A percentile compares a stretch with the other conserved stretches of the same genome.
Conservation (phyloP, 2,113 vertebrate genomes). For the Nipponia nippon region DNA sequence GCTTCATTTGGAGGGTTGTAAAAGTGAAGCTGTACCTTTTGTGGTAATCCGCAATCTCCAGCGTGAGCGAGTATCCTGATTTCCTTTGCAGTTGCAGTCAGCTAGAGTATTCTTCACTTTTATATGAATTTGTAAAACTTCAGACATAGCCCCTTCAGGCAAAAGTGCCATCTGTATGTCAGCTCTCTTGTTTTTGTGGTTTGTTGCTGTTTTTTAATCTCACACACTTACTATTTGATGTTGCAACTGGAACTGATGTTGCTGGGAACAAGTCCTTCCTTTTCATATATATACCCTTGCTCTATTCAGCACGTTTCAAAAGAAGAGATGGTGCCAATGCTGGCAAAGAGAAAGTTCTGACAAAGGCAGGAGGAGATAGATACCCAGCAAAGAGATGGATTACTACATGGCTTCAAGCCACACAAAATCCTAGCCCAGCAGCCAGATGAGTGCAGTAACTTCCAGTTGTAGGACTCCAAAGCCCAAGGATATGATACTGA, state of each 20-base stretch:
- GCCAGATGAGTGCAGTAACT: background rate
- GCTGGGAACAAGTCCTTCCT: background rate
- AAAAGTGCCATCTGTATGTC: background rate
- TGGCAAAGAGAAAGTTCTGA: background rate
- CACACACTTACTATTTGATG: background rate
- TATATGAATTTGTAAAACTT: background rate
- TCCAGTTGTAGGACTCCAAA: background rate
- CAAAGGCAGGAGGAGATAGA: background rate
- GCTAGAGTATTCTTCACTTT: background rate
- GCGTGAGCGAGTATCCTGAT: accelerated
- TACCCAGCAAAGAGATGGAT: background rate
- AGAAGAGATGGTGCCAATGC: background rate
- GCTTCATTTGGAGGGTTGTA: background rate
- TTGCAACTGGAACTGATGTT: background rate
- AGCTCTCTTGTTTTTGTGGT: background rate
- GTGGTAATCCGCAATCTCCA: background rate
- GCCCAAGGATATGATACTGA: background rate
- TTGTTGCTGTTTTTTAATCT: background rate
- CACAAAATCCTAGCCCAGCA: background rate
- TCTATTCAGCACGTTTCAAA: background rate
- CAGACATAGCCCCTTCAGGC: background rate
- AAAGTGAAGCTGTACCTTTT: background rate
- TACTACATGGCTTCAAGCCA: background rate
- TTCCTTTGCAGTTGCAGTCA: background rate
- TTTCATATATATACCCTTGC: background rate